Conservation (phyloP, 2,113 vertebrate genomes). For the Zosterops lateralis region DNA sequence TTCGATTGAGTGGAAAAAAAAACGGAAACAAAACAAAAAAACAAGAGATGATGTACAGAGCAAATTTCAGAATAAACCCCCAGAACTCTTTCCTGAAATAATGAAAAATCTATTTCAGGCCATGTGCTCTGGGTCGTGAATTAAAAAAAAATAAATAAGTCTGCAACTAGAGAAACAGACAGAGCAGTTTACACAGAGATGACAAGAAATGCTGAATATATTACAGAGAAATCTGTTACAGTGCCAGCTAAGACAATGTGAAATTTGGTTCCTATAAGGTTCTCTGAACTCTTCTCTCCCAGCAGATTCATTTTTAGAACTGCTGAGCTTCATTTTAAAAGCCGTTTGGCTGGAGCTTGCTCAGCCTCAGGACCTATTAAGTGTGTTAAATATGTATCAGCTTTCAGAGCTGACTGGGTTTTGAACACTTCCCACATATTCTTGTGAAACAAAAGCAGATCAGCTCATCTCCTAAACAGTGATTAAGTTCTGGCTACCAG, state of each 20-base stretch:
- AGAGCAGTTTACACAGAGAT: constrained; percentile 27
- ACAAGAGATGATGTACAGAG: not conserved
- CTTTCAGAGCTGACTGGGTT: constrained; percentile 15
- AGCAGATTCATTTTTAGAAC: constrained; percentile 49
- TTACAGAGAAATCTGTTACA: constrained; percentile 56
- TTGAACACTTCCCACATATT: constrained; percentile 11
- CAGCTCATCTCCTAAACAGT: not conserved
- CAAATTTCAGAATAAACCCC: not conserved
- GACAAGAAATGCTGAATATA: constrained; percentile 49
- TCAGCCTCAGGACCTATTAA: constrained; percentile 26
- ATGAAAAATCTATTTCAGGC: constrained; percentile 45
- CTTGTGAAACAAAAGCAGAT: constrained; percentile 15
- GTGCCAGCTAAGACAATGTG: constrained; percentile 63
- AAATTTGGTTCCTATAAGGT: constrained; percentile 52
- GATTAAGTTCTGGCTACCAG: not conserved
- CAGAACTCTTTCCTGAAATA: constrained; percentile 15
- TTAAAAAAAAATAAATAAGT: constrained; percentile 46
- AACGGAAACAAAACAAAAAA: not conserved
- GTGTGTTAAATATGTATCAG: constrained; percentile 28
- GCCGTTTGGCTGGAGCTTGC: constrained; percentile 3
- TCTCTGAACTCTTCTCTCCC: constrained; percentile 58
- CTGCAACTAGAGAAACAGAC: constrained; percentile 15
- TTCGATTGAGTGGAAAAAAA: not conserved
- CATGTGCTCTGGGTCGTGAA: constrained; percentile 26
- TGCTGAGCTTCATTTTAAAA: constrained; percentile 48